Evolutionary conservation across 1,140 invertebrate genomes (phyloP).

Genomic region (Tetragnatha versicolor): DNA sequence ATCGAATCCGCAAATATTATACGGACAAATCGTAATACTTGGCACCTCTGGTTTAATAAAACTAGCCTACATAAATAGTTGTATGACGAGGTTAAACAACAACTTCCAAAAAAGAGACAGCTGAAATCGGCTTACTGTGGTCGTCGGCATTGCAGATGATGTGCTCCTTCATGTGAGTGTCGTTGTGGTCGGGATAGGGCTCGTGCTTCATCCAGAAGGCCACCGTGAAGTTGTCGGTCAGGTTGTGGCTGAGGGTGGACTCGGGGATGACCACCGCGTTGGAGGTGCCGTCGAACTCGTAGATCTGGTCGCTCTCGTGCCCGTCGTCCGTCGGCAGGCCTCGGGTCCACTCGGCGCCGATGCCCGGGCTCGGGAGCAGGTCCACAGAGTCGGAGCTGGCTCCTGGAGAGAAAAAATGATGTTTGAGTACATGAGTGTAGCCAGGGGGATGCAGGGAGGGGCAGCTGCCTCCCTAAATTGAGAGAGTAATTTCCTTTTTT

Average conservation of each 20-base stretch:
- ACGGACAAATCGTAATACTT: no score
- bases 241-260: conserved; percentile 68
- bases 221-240: conserved; percentile 84
- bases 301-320: conserved; percentile 87
- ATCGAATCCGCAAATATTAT: no score
- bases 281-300: conserved; percentile 88
- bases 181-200: conserved; percentile 66
- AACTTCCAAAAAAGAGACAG: no score
- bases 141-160: conserved; percentile 95
- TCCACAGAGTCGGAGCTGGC: conserved; percentile 76
- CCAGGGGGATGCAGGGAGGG: no score
- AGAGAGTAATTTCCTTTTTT: no score
- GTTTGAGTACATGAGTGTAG: not conserved
- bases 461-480: no score
- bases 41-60: no score
- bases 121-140: conserved; percentile 92
- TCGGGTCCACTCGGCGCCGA: conserved; percentile 83
- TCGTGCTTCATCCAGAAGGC: conserved; percentile 93
- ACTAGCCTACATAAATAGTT: no score
- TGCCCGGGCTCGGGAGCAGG: conserved; percentile 83
- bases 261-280: conserved; percentile 85
- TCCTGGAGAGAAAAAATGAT: conserved; percentile 65
- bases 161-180: conserved; percentile 86
- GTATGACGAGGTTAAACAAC: no score
- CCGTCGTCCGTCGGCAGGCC: conserved; percentile 88